Evolutionary conservation across 2,888 invertebrate species (phyloP), one percentile per base, ranked within the genome.

Genomic region (Diarsia brunnea): DNA sequence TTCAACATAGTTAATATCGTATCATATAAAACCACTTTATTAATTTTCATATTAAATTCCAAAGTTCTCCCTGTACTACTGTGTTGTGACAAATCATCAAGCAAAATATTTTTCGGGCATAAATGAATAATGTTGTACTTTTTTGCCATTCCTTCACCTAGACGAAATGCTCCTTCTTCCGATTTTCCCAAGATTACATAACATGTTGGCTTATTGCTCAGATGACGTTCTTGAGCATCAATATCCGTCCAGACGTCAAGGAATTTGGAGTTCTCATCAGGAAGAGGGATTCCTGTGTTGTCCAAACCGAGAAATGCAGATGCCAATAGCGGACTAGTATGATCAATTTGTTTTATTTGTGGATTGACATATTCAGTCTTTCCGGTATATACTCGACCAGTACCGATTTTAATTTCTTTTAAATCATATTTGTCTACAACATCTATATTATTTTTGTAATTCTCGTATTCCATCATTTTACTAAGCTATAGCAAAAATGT

Each of bases 171-270:
- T 47, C 97, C 97, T 43, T 97, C 90, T 5, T 97, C 97, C 2
- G 97, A 97, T 94, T 98, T 97, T 0, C 97, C 97, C 45, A 97
- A 87, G 81, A 98, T 96, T 60, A 97, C 87, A 88, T 97, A 97
- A 69, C 96, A 97, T 14, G 96, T 94, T 14, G 98, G 97, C 75
- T 95, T 95, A 4, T 93, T 91, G 61, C 89, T 89, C 12, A 97
- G 91, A 84, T 95, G 97, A 47, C 93, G 89, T 82, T 95, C 92
- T 89, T 97, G 97, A 2, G 97, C 96, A 84, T 96, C 96, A 84
- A 95, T 91, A 87, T 97, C 97, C 61, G 95, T 95, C 94, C 97
- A 97, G 16, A 93, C 87, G 84, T 96, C 86, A 65, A 91, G 80
- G 73, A 84, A 89, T 64, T 90, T 84, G 21, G 85, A 45, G 38